Evolutionary conservation across 2,113 vertebrate species (phyloP).

Genomic region (Corythornis madagascariensis): DNA sequence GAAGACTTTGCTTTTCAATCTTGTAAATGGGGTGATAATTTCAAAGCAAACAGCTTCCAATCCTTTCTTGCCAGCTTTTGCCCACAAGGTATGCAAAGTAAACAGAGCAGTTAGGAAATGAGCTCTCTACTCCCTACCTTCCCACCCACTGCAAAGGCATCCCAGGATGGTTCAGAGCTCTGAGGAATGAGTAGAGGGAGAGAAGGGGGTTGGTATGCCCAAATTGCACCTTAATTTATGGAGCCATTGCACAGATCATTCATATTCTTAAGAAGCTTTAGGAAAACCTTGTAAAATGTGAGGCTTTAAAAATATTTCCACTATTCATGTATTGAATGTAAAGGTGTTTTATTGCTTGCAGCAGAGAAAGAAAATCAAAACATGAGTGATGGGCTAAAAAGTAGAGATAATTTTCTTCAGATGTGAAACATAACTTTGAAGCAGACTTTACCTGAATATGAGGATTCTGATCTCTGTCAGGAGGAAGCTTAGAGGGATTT

Average conservation of each 20-base stretch:
- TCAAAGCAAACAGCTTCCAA: constrained; percentile 60
- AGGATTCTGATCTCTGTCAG: not conserved
- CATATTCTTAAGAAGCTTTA: not conserved
- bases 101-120: constrained; percentile 59
- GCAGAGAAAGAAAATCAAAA: not conserved
- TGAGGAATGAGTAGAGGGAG: not conserved
- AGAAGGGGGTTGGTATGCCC: not conserved
- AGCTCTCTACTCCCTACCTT: constrained; percentile 21
- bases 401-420: not conserved
- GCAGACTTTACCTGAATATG: not conserved
- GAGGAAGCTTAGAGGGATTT: not conserved
- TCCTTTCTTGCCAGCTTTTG: constrained; percentile 56
- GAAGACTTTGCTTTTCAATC: constrained; percentile 52
- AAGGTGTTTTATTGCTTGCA: not conserved
- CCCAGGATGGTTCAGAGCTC: not conserved
- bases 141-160: not conserved
- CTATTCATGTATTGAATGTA: not conserved
- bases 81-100: constrained; percentile 63
- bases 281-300: constrained; percentile 4
- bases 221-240: not conserved
- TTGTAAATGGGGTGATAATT: constrained; percentile 72
- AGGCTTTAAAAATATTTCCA: not conserved
- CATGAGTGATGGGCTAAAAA: not conserved
- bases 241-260: not conserved
- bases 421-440: not conserved